Percentiles rank a stretch among this genome's conserved stretches.
These are phyloP conservation scores for Eublepharis macularius DNA, from an alignment of 2,113 vertebrate genomes.

Conservation along the genomic window DNA sequence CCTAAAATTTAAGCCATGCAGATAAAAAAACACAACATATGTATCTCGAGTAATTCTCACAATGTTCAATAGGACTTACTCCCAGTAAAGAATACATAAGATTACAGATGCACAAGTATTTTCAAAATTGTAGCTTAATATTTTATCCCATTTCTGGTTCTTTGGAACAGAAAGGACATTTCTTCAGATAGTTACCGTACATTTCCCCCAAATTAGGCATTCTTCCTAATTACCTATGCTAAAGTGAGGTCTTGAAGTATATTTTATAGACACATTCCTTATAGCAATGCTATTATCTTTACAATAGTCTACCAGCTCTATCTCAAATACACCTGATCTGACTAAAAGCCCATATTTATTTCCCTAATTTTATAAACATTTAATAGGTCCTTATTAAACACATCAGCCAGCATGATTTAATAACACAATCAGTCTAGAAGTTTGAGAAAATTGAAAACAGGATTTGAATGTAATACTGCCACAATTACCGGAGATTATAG, in stretches of 20 bases:
- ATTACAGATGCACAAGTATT: neutral
- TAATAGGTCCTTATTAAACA: conserved; percentile 91
- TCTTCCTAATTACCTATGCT: conserved; percentile 29
- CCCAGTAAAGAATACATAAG: neutral
- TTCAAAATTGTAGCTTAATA: neutral
- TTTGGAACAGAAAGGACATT: conserved; percentile 9
- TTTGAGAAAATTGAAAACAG: conserved; percentile 97
- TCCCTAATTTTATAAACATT: conserved; percentile 92
- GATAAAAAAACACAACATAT: neutral
- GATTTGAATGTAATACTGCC: conserved; percentile 92
- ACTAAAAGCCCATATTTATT: conserved; percentile 84
- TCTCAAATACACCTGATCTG: conserved; percentile 68
- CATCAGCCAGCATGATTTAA: conserved; percentile 96
- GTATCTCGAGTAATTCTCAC: neutral
- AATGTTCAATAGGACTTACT: neutral
- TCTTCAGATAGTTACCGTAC: conserved; percentile 32
- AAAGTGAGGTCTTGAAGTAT: conserved; percentile 57
- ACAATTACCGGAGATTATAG: conserved; percentile 97
- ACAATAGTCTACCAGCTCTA: conserved; percentile 82
- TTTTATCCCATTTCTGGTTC: conserved; percentile 2
- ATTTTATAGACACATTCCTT: conserved; percentile 69
- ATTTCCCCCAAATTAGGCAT: conserved; percentile 9
- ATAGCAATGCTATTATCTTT: conserved; percentile 73
- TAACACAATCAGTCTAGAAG: conserved; percentile 96
- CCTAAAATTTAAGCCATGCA: neutral